Base-by-base conservation (phyloP, 2,113 vertebrate genomes). In the Porphyrio hochstetteri region DNA sequence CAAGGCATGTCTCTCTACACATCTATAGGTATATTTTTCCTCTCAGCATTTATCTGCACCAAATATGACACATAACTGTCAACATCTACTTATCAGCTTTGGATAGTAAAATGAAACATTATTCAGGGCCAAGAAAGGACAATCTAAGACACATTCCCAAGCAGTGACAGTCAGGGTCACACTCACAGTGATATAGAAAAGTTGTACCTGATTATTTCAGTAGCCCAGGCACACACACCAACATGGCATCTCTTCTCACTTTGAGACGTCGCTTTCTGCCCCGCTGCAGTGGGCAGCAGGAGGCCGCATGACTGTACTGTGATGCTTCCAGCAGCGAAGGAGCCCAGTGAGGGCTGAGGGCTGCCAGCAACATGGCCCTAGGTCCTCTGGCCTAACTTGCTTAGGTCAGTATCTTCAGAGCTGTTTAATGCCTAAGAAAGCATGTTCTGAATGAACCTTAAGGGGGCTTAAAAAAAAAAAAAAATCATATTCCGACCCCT, bases 241-340 rank as follows among this genome's bases (percentile, higher is more conserved):
- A 52, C 25, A 11, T 0, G 2, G 53, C 65, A 44, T 17, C 79
- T 52, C 9, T 4, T 56, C 61, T 42, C 27, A 35, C 8, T 29
- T 6, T 1, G 11, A 65, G 33, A 13, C 1, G 11, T 16, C 3
- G 1, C 48, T 46, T 53, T 24, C 63, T 68, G 20, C 18, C 40
- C 18, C 0, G 0, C 18, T 17, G 25, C 24, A 31, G 36, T 55
- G 2, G 3, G 42, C 2, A 1, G 13, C 71, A 40, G 75, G 40
- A 82, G n/a, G 25, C 33, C 4, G 3, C 27, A 4, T 2, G 16
- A 10, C 24, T 2, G 1, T 0, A 48, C 29, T 10, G 2, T 1
- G 0, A 9, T 2, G 17, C 11, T 52, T 20, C 27, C 11, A 3
- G 36, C 40, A 61, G 6, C 0, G 0, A 75, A 52, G 38, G 23